phyloP scores from a whole-genome alignment of 2,797 vertebrate genomes.

The Poeciliopsis infans region DNA sequence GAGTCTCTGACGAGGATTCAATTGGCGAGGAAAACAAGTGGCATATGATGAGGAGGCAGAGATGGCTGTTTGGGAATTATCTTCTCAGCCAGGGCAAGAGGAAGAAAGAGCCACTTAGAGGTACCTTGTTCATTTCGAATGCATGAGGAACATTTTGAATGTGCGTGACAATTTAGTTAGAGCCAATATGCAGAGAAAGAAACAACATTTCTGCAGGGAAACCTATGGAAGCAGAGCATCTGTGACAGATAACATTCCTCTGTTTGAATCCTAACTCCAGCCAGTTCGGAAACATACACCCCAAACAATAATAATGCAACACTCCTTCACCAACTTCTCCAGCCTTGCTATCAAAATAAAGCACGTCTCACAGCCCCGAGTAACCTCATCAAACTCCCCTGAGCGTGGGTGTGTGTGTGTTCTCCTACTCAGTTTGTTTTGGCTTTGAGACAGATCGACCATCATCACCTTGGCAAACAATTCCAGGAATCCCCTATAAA shows the following conservation, averaged over 20 bases:
- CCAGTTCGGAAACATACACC: slow-evolving; percentile 20
- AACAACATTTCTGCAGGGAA: slow-evolving; percentile 38
- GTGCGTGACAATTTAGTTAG: slow-evolving; percentile 56
- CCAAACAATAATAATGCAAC: slow-evolving; percentile 47
- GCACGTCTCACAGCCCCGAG: slow-evolving; percentile 58
- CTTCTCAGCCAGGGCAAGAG: slow-evolving; percentile 62
- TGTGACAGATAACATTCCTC: slow-evolving; percentile 44
- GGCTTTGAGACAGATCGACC: slow-evolving; percentile 82
- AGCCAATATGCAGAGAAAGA: slow-evolving; percentile 42
- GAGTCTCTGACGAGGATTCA: slow-evolving; percentile 90
- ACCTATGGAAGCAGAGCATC: slow-evolving; percentile 33
- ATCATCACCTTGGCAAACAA: slow-evolving; percentile 88
- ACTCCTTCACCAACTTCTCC: slow-evolving; percentile 36
- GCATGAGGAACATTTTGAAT: slow-evolving; percentile 65
- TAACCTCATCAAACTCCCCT: slow-evolving; percentile 68
- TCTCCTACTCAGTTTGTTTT: slow-evolving; percentile 80
- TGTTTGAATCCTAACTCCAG: slow-evolving; percentile 5
- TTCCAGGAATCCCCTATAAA: slow-evolving; percentile 85
- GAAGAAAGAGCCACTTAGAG: slow-evolving; percentile 68
- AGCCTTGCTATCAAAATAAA: slow-evolving; percentile 64
- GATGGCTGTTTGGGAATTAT: slow-evolving; percentile 68
- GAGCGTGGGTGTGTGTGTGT: slow-evolving; percentile 45
- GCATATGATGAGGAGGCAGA: slow-evolving; percentile 51
- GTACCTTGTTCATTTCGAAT: slow-evolving; percentile 73
- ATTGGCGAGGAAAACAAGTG: slow-evolving; percentile 84